These are phyloP conservation scores for Pararge aegeria DNA, from an alignment of 1,140 invertebrate genomes.

Conservation along the genomic window DNA sequence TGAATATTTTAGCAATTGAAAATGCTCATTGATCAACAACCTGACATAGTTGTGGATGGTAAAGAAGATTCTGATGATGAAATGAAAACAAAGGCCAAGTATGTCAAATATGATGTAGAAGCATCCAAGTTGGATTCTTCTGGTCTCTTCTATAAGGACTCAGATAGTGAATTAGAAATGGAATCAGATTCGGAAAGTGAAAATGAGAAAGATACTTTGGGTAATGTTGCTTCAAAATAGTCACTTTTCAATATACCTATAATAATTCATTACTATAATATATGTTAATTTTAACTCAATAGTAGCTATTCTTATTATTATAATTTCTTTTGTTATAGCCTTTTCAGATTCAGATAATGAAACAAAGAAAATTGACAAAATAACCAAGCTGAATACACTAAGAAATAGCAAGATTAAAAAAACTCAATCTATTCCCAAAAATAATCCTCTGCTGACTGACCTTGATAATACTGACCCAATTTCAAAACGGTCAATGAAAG, in stretches of 20 bases:
- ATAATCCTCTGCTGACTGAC: conserved; percentile 92
- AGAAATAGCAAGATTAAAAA: conserved; percentile 63
- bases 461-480: conserved; percentile 88
- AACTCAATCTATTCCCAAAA: conserved; percentile 59
- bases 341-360: conserved; percentile 80
- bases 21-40: conserved; percentile 81
- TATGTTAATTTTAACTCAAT: too few relatives aligned
- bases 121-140: conserved; percentile 85
- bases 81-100: conserved; percentile 79
- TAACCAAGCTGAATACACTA: conserved; percentile 69
- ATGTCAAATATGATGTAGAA: conserved; percentile 85
- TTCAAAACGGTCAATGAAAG: conserved; percentile 86
- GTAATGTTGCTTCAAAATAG: conserved; percentile 41
- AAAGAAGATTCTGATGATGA: conserved; percentile 84
- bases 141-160: conserved; percentile 86
- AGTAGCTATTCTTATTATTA: too few relatives aligned
- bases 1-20: conserved; percentile 39
- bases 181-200: conserved; percentile 81
- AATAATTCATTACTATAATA: too few relatives aligned
- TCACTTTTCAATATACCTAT: too few relatives aligned
- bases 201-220: conserved; percentile 82
- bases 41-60: conserved; percentile 85
- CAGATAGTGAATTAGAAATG: conserved; percentile 85
- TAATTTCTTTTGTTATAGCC: conserved; percentile 59
- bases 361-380: conserved; percentile 58